A percentile compares a stretch with the other conserved stretches of the same genome.
Evolutionary conservation across 2,113 vertebrate species (phyloP).

Genomic region (Chloropsis cyanopogon): DNA sequence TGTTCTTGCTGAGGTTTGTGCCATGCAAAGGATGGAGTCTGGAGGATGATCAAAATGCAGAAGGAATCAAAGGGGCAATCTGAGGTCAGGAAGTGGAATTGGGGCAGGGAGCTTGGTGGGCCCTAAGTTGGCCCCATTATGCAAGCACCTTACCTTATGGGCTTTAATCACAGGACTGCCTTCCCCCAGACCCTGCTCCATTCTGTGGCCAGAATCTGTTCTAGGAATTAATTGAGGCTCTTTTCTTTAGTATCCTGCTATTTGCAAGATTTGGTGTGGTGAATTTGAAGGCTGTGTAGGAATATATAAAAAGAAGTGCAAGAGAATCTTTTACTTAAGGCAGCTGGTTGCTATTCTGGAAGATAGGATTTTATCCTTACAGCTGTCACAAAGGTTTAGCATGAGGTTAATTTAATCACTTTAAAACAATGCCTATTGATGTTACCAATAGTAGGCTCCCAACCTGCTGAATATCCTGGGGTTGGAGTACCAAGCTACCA

Average conservation of each 20-base stretch:
- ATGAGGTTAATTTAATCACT: not conserved
- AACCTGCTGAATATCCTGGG: not conserved
- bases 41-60: not conserved
- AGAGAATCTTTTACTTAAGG: not conserved
- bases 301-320: not conserved
- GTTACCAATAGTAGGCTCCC: not conserved
- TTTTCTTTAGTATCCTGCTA: not conserved
- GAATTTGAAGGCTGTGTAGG: not conserved
- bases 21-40: not conserved
- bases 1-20: not conserved
- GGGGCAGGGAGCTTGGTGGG: slow-evolving; percentile 17
- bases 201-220: not conserved
- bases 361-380: not conserved
- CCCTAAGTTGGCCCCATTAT: not conserved
- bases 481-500: not conserved
- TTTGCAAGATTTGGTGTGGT: not conserved
- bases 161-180: not conserved
- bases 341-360: not conserved
- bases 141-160: not conserved
- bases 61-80: not conserved
- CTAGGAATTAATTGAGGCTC: not conserved
- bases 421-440: not conserved
- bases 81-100: not conserved
- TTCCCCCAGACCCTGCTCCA: not conserved
- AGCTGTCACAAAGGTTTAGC: not conserved